Conservation (phyloP, 2,888 invertebrate species). For the Hydriomena furcata region DNA sequence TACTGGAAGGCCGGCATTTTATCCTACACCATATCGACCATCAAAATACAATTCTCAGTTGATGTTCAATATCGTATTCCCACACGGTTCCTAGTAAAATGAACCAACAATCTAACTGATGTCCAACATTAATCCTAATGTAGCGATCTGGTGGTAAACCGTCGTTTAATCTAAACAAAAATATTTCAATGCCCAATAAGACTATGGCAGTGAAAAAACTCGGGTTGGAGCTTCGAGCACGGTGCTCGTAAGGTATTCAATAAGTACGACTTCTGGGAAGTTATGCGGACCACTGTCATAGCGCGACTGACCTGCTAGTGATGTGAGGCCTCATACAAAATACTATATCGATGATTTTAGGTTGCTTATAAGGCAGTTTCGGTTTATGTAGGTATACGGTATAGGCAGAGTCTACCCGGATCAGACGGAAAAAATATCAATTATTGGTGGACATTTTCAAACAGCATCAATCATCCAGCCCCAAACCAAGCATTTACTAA, state of each 20-base stretch:
- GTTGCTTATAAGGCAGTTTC: too few species aligned
- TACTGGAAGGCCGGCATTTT: constrained; percentile 46
- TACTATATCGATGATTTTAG: constrained; percentile 35
- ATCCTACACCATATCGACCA: constrained; percentile 45
- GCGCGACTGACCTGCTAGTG: constrained; percentile 66
- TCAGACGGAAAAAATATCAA: too few species aligned
- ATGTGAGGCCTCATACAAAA: constrained; percentile 39
- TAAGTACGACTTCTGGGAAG: constrained; percentile 79
- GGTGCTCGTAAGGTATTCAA: constrained; percentile 75
- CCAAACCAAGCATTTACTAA: too few species aligned
- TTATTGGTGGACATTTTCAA: too few species aligned
- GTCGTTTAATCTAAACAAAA: constrained; percentile 81
- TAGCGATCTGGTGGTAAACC: constrained; percentile 71
- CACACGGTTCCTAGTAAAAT: constrained; percentile 60
- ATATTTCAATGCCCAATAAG: constrained; percentile 81
- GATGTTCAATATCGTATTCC: constrained; percentile 49
- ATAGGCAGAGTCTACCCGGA: too few species aligned
- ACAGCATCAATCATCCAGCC: too few species aligned
- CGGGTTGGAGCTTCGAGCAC: constrained; percentile 50
- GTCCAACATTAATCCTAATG: constrained; percentile 82
- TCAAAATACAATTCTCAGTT: constrained; percentile 49
- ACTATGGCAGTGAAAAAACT: constrained; percentile 72
- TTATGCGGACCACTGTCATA: constrained; percentile 77
- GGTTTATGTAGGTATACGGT: too few species aligned
- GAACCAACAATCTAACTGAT: constrained; percentile 61